Conservation (phyloP, 1,140 invertebrate genomes). For the Patella vulgata region DNA sequence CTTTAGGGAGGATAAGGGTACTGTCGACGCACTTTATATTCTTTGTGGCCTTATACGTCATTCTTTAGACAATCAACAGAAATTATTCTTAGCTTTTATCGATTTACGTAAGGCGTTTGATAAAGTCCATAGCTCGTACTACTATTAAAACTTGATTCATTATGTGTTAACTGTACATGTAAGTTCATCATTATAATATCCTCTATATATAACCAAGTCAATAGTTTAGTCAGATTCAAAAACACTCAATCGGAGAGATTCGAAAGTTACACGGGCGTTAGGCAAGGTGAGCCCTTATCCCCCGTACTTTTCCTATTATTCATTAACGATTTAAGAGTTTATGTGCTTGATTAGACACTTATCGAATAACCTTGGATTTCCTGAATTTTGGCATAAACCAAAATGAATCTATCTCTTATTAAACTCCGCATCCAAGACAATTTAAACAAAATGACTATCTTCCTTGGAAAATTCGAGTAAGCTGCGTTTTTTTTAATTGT, state of each 20-base stretch:
- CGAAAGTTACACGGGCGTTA: conserved; percentile 18
- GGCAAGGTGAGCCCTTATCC: conserved; percentile 31
- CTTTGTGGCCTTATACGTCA: conserved; percentile 20
- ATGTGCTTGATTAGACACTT: too few species aligned
- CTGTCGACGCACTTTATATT: conserved; percentile 20
- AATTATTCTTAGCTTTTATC: conserved; percentile 20
- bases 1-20: conserved; percentile 18
- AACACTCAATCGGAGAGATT: conserved; percentile 11
- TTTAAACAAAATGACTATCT: too few species aligned
- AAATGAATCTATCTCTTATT: too few species aligned
- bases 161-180: conserved; percentile 22
- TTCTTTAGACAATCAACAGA: conserved; percentile 3
- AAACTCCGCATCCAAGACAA: too few species aligned
- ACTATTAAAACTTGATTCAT: conserved; percentile 18
- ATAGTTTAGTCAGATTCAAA: conserved; percentile 17
- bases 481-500: too few species aligned
- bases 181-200: conserved; percentile 23
- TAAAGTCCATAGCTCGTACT: conserved; percentile 6
- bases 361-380: too few species aligned
- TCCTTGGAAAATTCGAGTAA: too few species aligned
- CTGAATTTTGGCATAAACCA: too few species aligned
- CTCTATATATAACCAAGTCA: conserved; percentile 25
- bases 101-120: conserved; percentile 24
- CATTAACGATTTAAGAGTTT: conserved; percentile 20
- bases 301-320: conserved; percentile 32